A percentile compares a stretch with the other conserved stretches of the same genome.
These are phyloP conservation scores for Chrysodeixis includens DNA, from an alignment of 2,888 invertebrate species.

Conservation along the genomic window DNA sequence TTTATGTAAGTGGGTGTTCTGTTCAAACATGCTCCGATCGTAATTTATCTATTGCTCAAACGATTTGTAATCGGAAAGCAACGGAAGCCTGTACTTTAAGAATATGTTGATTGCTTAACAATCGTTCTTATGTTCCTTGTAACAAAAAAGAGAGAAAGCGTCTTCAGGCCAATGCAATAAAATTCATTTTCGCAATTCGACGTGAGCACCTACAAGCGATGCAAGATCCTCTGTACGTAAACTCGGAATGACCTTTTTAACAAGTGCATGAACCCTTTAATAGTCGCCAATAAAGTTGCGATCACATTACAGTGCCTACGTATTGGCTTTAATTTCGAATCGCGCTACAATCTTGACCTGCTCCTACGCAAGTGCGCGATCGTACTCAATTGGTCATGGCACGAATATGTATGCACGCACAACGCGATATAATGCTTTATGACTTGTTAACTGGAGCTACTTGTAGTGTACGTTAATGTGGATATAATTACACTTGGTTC, in stretches of 20 bases:
- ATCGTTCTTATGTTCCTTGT: too few relatives aligned
- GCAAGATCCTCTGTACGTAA: neutral
- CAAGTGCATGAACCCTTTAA: constrained; percentile 13
- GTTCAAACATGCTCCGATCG: too few relatives aligned
- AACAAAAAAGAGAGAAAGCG: neutral
- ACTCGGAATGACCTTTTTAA: constrained; percentile 6
- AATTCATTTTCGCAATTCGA: neutral
- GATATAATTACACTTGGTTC: neutral
- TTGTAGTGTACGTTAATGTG: neutral
- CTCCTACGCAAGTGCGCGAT: constrained; percentile 27
- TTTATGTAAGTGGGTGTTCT: too few relatives aligned
- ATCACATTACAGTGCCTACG: constrained; percentile 17
- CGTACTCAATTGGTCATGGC: constrained; percentile 31
- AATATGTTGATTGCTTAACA: too few relatives aligned
- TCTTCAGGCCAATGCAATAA: neutral
- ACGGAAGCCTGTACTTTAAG: too few relatives aligned
- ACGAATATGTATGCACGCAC: constrained; percentile 35
- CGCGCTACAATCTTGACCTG: constrained; percentile 37
- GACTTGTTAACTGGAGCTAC: constrained; percentile 19
- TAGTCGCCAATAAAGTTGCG: constrained; percentile 12
- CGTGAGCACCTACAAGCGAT: neutral
- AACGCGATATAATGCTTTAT: constrained; percentile 7
- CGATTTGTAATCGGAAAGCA: too few relatives aligned
- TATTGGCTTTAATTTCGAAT: constrained; percentile 26
- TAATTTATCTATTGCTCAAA: too few relatives aligned